Evolutionary conservation across 2,888 invertebrate genomes (phyloP).

Genomic region (Nyleta sp.): DNA sequence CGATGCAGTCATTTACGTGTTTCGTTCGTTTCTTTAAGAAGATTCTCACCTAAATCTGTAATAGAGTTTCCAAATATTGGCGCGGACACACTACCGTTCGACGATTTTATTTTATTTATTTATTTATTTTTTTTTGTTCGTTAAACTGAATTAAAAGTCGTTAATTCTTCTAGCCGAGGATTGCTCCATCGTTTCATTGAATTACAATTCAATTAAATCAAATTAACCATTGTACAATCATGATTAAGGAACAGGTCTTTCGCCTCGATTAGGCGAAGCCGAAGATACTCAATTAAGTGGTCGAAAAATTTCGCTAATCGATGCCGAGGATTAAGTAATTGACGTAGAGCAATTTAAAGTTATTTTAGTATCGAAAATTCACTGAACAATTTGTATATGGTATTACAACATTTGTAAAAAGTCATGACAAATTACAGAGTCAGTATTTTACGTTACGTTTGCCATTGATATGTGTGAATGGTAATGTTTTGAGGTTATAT

Average conservation of each 20-base stretch:
- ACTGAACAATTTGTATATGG: too few relatives aligned
- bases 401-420: too few relatives aligned
- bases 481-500: too few relatives aligned
- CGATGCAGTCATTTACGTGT: slow-evolving; percentile 3
- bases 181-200: slow-evolving; percentile 28
- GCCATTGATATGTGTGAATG: too few relatives aligned
- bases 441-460: too few relatives aligned
- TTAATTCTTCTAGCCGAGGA: slow-evolving; percentile 1
- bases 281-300: slow-evolving; percentile 17
- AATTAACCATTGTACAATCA: slow-evolving; percentile 53
- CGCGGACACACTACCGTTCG: not conserved
- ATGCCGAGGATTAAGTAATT: slow-evolving; percentile 32
- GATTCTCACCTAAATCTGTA: too few relatives aligned
- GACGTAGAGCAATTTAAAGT: not conserved
- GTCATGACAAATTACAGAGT: too few relatives aligned
- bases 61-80: not conserved
- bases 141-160: not conserved
- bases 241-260: slow-evolving; percentile 34
- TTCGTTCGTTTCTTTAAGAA: not conserved
- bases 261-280: slow-evolving; percentile 10
- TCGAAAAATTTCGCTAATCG: slow-evolving; percentile 29
- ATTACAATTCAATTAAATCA: slow-evolving; percentile 41
- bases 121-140: not conserved
- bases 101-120: not conserved
- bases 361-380: too few relatives aligned